These are phyloP conservation scores for Bubalus kerabau DNA, from an alignment of 2,113 vertebrate species.

Conservation along the genomic window DNA sequence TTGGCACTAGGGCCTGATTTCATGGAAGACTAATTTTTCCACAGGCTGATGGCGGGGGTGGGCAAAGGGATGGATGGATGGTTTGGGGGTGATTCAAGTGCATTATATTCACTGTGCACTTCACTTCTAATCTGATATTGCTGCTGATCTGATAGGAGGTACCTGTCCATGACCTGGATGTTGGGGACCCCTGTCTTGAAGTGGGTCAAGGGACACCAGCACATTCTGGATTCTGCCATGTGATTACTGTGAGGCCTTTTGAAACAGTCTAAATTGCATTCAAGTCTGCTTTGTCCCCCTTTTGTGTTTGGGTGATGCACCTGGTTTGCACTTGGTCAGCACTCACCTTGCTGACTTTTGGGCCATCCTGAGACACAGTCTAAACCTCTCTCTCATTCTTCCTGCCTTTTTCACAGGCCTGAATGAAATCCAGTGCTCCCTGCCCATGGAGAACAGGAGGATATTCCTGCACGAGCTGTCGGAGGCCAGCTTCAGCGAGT, in stretches of 20 bases:
- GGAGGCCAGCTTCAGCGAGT: conserved; percentile 96
- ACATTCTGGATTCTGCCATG: not conserved
- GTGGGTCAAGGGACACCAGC: not conserved
- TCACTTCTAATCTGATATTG: not conserved
- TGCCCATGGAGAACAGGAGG: conserved; percentile 89
- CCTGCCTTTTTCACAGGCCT: conserved; percentile 81
- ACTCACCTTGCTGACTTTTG: rapidly evolving
- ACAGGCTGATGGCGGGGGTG: rapidly evolving
- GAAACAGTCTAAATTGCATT: not conserved
- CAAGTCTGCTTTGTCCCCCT: rapidly evolving
- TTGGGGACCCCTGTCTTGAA: not conserved
- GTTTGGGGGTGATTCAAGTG: not conserved
- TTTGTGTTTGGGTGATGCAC: rapidly evolving
- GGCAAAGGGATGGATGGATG: not conserved
- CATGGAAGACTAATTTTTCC: not conserved
- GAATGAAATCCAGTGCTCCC: conserved; percentile 92
- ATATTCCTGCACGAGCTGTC: conserved; percentile 92
- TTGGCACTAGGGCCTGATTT: not conserved
- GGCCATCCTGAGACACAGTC: not conserved
- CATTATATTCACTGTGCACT: not conserved
- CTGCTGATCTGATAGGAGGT: not conserved
- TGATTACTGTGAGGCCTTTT: not conserved
- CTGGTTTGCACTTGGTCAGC: no score
- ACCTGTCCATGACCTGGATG: not conserved
- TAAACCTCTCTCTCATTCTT: not conserved